These are phyloP conservation scores for Acanthosoma haemorrhoidale DNA, from an alignment of 2,888 invertebrate genomes.

Conservation along the genomic window DNA sequence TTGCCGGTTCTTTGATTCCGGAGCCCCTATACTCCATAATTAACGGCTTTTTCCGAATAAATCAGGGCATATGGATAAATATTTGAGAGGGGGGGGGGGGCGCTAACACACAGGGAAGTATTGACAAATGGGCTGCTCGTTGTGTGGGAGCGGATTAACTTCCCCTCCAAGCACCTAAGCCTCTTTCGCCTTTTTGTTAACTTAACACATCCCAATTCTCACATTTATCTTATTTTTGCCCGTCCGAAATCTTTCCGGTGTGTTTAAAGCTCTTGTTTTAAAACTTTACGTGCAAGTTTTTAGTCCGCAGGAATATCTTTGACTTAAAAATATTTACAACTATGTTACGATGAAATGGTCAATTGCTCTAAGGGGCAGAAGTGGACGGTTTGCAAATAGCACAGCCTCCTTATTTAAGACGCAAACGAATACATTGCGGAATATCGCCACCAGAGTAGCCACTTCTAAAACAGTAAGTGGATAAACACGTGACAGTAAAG, in stretches of 20 bases:
- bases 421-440: no score
- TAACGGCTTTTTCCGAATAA: constrained; percentile 17
- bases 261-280: no score
- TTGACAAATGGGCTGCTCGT: constrained; percentile 23
- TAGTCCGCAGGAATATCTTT: no score
- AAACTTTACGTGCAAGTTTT: no score
- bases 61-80: constrained; percentile 18
- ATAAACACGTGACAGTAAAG: no score
- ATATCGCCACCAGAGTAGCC: no score
- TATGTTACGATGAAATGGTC: no score
- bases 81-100: neutral
- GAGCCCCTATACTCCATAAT: constrained; percentile 10
- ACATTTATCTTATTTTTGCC: neutral
- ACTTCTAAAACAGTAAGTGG: no score
- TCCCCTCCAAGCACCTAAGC: neutral
- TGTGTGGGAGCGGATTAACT: constrained; percentile 9
- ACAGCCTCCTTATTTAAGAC: no score
- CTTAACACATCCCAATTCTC: constrained; percentile 21
- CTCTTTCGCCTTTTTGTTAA: constrained; percentile 19
- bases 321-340: no score
- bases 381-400: no score
- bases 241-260: neutral
- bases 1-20: constrained; percentile 8
- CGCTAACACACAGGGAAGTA: constrained; percentile 2
- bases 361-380: no score